These are phyloP conservation scores for Bombus superbus DNA, from an alignment of 1,140 invertebrate genomes.

Conservation along the genomic window DNA sequence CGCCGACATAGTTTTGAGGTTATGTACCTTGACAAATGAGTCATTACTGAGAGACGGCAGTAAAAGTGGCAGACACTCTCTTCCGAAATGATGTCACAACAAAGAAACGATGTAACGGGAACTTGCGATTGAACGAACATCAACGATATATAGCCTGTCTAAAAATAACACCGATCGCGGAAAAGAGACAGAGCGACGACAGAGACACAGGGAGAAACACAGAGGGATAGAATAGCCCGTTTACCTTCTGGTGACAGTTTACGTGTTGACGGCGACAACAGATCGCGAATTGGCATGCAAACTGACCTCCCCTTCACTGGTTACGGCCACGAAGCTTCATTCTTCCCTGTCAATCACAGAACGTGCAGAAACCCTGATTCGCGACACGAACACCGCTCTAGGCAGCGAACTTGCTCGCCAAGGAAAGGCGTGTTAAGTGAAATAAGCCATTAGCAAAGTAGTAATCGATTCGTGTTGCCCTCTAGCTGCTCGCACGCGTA, in stretches of 20 bases:
- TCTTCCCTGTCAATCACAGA: slow-evolving; percentile 27
- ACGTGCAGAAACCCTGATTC: slow-evolving; percentile 7
- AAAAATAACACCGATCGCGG: slow-evolving; percentile 38
- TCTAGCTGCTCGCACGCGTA: slow-evolving; percentile 51
- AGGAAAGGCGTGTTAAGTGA: slow-evolving; percentile 61
- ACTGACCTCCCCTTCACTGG: slow-evolving; percentile 25
- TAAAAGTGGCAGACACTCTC: neutral
- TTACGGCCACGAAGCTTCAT: slow-evolving; percentile 27
- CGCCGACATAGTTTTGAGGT: slow-evolving; percentile 43
- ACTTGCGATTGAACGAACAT: slow-evolving; percentile 7
- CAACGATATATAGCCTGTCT: slow-evolving; percentile 5
- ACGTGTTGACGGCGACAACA: slow-evolving; percentile 17
- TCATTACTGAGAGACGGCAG: neutral
- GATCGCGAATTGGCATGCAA: slow-evolving; percentile 34
- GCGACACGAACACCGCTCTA: slow-evolving; percentile 2
- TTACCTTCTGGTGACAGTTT: slow-evolving; percentile 58
- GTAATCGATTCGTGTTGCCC: slow-evolving; percentile 68
- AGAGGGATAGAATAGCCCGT: slow-evolving; percentile 29
- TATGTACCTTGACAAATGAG: slow-evolving; percentile 31
- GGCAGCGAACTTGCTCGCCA: slow-evolving; percentile 22
- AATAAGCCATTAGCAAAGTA: slow-evolving; percentile 64
- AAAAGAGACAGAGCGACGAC: slow-evolving; percentile 11
- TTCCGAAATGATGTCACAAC: slow-evolving; percentile 41
- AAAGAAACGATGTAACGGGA: slow-evolving; percentile 15
- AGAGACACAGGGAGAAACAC: neutral